A percentile compares a stretch with the other conserved stretches of the same genome.
phyloP scores from a whole-genome alignment of 2,888 invertebrate species.

The Ceratothoa steindachneri region DNA sequence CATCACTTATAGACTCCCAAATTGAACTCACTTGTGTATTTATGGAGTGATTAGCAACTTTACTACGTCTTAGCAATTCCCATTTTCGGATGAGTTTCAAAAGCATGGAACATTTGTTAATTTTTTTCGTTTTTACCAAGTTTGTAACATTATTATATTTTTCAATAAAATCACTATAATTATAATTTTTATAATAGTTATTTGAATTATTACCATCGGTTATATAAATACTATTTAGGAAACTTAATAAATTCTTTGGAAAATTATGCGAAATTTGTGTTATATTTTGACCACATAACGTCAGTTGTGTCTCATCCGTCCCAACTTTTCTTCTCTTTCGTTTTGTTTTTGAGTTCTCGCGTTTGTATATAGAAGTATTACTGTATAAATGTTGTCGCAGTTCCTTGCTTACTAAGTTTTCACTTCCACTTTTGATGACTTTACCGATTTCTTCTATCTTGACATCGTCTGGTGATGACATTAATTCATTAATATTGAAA shows the following conservation, averaged over 20 bases:
- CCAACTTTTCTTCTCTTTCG: background rate
- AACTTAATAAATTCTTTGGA: too few relatives aligned
- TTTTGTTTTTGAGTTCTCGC: too few relatives aligned
- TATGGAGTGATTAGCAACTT: too few relatives aligned
- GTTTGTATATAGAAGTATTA: background rate
- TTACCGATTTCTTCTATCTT: background rate
- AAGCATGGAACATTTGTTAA: too few relatives aligned
- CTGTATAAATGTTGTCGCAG: background rate
- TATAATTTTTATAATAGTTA: background rate
- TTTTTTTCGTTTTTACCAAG: too few relatives aligned
- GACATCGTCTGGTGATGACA: background rate
- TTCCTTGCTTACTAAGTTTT: background rate
- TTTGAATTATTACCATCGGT: background rate
- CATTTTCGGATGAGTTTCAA: too few relatives aligned
- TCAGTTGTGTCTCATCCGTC: background rate
- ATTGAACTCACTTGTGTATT: too few relatives aligned
- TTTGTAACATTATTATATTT: too few relatives aligned
- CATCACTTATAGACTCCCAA: too few relatives aligned
- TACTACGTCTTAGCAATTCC: too few relatives aligned
- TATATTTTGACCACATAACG: too few relatives aligned
- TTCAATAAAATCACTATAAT: background rate
- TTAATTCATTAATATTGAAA: background rate
- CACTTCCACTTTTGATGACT: background rate
- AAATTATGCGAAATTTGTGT: too few relatives aligned
- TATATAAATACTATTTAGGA: background rate